Evolutionary conservation across 2,888 invertebrate genomes (phyloP), one percentile per base, ranked within the genome.

Genomic region (Mesorhabditis belari): DNA sequence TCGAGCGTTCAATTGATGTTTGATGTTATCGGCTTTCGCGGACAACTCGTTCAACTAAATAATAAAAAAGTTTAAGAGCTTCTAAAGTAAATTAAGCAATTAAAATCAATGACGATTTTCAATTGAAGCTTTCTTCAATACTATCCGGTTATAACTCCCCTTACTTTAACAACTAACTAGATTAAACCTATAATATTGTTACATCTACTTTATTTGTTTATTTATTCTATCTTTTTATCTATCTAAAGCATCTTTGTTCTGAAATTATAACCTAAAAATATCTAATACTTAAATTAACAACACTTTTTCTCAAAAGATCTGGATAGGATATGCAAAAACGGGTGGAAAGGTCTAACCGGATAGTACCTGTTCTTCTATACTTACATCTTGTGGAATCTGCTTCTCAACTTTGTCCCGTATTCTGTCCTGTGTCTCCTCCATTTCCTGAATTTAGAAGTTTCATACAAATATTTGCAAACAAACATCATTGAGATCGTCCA

Each of bases 371-470:
- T n/a, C n/a, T n/a, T n/a, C n/a, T 17, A 29, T 26, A 52, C 69
- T 53, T 50, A 77, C 77, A 66, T 79, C 79, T 54, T 77, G 71
- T 0, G 79, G 79, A 56, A 79, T 78, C 58, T 79, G 79, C 6
- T 76, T 61, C 52, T 79, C 79, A 5, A 79, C 77, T 62, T 79
- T 79, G 57, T 79, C 79, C 23, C 75, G 50, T 3, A 79, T 70
- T 25, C 73, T 54, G 23, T 77, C 77, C 26, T 79, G 79, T 19
- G 76, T 68, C 56, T 72, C 70, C 52, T 77, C 79, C 64, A 79
- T 73, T 52, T 79, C 79, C 44, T 35, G n/a, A 35, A 35, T 17
- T 1, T 35, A 35, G 44, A 17, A 35, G 44, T n/a, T 35, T 35
- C n/a, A 1, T 35, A 35, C n/a, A 1, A 35, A 35, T 35, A 17